phyloP scores from a whole-genome alignment of 2,113 vertebrate genomes.

The Gymnarchus niloticus region DNA sequence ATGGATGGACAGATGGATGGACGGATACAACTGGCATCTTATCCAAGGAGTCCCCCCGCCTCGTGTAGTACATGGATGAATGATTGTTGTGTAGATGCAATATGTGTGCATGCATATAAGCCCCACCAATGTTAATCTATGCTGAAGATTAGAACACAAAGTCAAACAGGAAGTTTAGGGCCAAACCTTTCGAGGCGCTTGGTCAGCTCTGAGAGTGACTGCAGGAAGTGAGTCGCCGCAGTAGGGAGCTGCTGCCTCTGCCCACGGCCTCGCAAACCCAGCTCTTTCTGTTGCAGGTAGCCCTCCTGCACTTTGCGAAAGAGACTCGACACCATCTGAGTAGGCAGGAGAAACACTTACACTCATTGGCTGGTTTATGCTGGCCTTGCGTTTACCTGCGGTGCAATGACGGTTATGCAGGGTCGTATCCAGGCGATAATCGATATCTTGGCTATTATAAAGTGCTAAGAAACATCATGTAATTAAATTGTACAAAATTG shows the following conservation, averaged over 20 bases:
- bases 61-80: no score
- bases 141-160: not conserved
- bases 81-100: not conserved
- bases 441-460: not conserved
- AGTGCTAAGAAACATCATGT: not conserved
- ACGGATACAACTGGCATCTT: no score
- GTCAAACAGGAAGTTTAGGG: not conserved
- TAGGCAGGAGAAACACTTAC: not conserved
- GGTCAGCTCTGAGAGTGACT: constrained; percentile 73
- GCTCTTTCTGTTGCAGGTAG: constrained; percentile 51
- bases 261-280: constrained; percentile 53
- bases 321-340: constrained; percentile 72
- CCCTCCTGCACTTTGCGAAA: constrained; percentile 68
- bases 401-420: not conserved
- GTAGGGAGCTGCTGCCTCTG: constrained; percentile 59
- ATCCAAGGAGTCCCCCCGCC: no score
- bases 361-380: not conserved
- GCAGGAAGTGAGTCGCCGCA: constrained; percentile 70
- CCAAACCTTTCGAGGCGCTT: constrained; percentile 72
- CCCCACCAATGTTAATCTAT: not conserved
- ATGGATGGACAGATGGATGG: no score
- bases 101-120: not conserved
- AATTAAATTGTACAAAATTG: not conserved
- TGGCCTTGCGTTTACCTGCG: not conserved
- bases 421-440: not conserved